Conservation (phyloP, 2,797 vertebrate species). For the Cyprinodon diabolis region DNA sequence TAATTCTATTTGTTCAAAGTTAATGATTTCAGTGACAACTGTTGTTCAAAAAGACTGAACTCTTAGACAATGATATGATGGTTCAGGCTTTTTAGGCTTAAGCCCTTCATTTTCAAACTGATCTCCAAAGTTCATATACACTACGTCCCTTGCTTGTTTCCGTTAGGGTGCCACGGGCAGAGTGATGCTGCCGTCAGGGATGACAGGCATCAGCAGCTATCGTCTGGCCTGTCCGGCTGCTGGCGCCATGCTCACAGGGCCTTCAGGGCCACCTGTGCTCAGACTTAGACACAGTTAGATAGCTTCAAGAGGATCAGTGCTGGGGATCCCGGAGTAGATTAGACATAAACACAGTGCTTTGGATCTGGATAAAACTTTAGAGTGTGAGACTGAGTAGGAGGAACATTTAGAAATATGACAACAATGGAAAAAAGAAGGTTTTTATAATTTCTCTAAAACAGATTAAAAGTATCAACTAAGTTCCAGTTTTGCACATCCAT, state of each 20-base stretch:
- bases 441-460: constrained; percentile 35
- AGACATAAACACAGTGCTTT: constrained; percentile 4
- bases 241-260: constrained; percentile 56
- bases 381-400: not conserved
- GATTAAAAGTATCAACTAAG: constrained; percentile 52
- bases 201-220: constrained; percentile 63
- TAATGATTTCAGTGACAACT: too few species aligned
- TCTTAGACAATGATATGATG: too few species aligned
- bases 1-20: too few species aligned
- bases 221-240: constrained; percentile 50
- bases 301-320: constrained; percentile 26
- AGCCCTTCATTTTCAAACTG: not conserved
- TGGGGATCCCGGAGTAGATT: constrained; percentile 27
- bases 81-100: too few species aligned
- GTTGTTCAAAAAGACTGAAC: too few species aligned
- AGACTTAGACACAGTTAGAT: constrained; percentile 31
- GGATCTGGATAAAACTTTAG: not conserved
- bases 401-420: not conserved
- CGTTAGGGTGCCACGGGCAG: constrained; percentile 21
- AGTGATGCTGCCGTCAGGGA: constrained; percentile 48
- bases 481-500: constrained; percentile 42
- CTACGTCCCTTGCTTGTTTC: constrained; percentile 8
- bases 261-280: constrained; percentile 39
- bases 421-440: constrained; percentile 1
- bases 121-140: constrained; percentile 9